Base-by-base conservation (phyloP, 2,113 vertebrate genomes). In the Thunnus maccoyii region DNA sequence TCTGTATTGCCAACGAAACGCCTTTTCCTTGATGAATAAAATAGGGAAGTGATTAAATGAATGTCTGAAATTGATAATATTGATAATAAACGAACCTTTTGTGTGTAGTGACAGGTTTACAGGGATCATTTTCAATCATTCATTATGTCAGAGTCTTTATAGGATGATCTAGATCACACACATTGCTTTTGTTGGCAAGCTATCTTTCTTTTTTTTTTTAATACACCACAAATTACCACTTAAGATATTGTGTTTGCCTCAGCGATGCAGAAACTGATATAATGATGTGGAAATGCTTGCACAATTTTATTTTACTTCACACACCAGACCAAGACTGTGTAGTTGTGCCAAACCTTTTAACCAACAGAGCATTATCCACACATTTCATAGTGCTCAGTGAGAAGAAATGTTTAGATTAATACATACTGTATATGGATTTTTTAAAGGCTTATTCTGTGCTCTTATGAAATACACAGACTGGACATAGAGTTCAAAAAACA, bases 51-150 rank as follows among this genome's bases (percentile, higher is more conserved):
- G 20, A 54, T 41, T 41, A 41, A 41, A 41, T 9, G 36, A 41
- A 9, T 41, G 36, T 41, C 9, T 41, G 36, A 41, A 41, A 41
- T 41, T 41, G 36, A 41, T 41, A 41, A 9, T 41, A 41, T 41
- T 41, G 36, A 41, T 30, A 30, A 30, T 30, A 30, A 3, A 32
- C 9, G 17, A 72, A 66, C 10, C 9, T 48, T 6, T 20, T 73
- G 52, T 65, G 18, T 18, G 48, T 47, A 1, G 12, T 22, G 74
- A 74, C 64, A 72, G 15, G 44, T 67, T 66, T 72, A 62, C 20
- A 46, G 54, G 22, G 44, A 65, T 64, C 51, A 8, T 22, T 48
- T 46, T 63, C 48, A 52, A 30, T 68, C 65, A 9, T 18, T 30
- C 30, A n/a, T 48, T 36, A 12, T 25, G 17, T 16, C 44, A 32